A percentile compares a stretch with the other conserved stretches of the same genome.
These are phyloP conservation scores for Pseudorectes ferrugineus DNA, from an alignment of 2,113 vertebrate genomes.

Conservation along the genomic window DNA sequence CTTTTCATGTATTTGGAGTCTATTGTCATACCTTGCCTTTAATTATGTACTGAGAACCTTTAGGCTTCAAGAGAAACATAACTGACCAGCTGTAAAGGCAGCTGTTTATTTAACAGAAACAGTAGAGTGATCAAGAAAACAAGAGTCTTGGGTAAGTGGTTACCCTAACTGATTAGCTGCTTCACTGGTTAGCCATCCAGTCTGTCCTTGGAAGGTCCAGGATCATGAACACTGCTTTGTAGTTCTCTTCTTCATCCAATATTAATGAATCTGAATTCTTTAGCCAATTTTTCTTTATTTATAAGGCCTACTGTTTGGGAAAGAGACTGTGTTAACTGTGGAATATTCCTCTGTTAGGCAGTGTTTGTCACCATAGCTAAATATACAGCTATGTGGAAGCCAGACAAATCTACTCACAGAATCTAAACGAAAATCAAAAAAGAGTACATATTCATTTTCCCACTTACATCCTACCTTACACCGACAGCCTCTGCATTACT, in stretches of 20 bases:
- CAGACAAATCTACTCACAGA: not conserved
- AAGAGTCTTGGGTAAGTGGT: not conserved
- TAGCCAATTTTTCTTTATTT: not conserved
- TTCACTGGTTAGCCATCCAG: not conserved
- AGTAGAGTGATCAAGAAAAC: not conserved
- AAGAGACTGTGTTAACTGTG: not conserved
- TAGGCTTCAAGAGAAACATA: not conserved
- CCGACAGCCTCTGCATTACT: not conserved
- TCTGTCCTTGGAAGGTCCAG: not conserved
- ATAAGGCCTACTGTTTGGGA: not conserved
- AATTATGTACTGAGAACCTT: not conserved
- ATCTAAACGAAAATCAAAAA: not conserved
- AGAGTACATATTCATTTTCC: not conserved
- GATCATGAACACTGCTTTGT: not conserved
- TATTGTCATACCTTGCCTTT: not conserved
- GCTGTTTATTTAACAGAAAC: not conserved
- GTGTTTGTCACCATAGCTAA: not conserved
- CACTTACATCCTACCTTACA: not conserved
- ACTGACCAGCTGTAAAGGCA: not conserved
- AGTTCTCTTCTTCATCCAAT: not conserved
- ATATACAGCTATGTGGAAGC: not conserved
- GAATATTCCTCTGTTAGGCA: not conserved
- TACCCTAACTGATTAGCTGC: not conserved
- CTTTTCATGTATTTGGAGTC: not conserved
- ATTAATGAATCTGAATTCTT: not conserved